Evolutionary conservation across 2,113 vertebrate genomes (phyloP).

Genomic region (Pollimyrus isidori): DNA sequence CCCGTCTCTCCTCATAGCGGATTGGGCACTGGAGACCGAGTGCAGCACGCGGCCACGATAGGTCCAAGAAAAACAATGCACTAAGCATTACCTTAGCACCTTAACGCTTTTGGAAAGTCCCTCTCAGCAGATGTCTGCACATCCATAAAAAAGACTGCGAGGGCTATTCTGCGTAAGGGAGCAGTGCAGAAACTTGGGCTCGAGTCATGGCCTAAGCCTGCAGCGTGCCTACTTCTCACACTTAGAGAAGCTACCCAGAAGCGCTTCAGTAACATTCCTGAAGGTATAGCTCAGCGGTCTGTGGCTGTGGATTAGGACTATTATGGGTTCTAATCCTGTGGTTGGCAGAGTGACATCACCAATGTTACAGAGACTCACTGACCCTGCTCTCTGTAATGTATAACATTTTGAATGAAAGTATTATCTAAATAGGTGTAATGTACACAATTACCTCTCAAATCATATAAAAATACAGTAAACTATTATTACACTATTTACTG

Average conservation of each 20-base stretch:
- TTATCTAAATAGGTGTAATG: neutral
- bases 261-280: neutral
- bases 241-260: neutral
- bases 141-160: neutral
- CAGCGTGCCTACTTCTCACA: neutral
- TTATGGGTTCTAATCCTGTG: neutral
- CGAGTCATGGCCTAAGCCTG: neutral
- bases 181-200: neutral
- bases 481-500: neutral
- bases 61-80: neutral
- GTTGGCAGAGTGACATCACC: neutral
- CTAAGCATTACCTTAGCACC: neutral
- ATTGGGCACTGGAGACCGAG: neutral
- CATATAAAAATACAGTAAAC: neutral
- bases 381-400: neutral
- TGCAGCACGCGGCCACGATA: neutral
- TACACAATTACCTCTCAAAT: neutral
- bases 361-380: neutral
- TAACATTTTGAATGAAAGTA: neutral
- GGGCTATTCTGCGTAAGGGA: neutral
- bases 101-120: neutral
- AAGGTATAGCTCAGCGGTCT: neutral
- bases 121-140: neutral
- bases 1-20: neutral
- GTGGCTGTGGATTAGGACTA: neutral